Conservation (phyloP, 2,797 vertebrate species). For the Diplodus sargus region DNA sequence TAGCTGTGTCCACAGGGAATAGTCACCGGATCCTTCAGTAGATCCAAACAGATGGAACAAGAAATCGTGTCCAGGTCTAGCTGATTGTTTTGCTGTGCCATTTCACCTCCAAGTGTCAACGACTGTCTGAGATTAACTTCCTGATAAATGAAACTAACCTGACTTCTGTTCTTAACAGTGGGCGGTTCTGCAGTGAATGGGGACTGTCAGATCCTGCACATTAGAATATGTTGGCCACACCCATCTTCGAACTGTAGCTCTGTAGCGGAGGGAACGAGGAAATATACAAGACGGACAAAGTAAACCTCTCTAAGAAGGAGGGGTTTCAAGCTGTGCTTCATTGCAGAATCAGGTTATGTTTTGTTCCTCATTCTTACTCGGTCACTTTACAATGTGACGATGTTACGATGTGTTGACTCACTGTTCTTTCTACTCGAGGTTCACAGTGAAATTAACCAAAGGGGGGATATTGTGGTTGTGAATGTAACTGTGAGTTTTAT, state of each 20-base stretch:
- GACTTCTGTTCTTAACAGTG: too few relatives aligned
- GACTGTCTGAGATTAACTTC: too few relatives aligned
- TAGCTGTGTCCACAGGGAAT: background rate
- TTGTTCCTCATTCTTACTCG: too few relatives aligned
- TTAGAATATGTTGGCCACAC: background rate
- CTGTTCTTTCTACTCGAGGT: too few relatives aligned
- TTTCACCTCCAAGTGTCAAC: background rate
- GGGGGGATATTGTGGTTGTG: too few relatives aligned
- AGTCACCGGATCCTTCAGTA: conserved; percentile 16
- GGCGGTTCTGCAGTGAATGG: background rate
- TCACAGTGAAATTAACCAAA: too few relatives aligned
- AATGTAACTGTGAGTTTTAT: too few relatives aligned
- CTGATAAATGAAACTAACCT: too few relatives aligned
- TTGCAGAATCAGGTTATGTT: background rate
- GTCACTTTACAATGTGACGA: too few relatives aligned
- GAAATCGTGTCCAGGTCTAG: background rate
- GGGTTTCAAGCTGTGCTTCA: background rate
- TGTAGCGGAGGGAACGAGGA: background rate
- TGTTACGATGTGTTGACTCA: too few relatives aligned
- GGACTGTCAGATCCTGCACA: background rate
- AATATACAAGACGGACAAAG: too few relatives aligned
- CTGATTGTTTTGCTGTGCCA: background rate
- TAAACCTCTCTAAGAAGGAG: background rate
- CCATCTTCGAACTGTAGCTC: background rate
- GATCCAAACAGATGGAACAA: conserved; percentile 26